Conservation (phyloP, 2,888 invertebrate genomes). For the Leptothorax acervorum region DNA sequence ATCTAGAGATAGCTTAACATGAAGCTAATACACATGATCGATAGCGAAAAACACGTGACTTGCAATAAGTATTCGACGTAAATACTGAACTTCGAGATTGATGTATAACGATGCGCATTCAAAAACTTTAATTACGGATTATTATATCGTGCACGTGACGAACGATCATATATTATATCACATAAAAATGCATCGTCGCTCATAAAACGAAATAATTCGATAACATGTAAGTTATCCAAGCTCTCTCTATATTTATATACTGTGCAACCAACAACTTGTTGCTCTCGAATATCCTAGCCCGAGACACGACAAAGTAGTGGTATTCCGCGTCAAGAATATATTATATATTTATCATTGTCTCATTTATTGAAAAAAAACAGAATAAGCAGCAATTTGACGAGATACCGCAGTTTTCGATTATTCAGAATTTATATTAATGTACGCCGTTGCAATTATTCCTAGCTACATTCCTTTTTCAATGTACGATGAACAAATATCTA, state of each 20-base stretch:
- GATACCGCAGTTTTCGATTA: neutral
- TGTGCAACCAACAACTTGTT: slow-evolving; percentile 26
- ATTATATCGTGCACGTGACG: neutral
- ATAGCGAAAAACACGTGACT: neutral
- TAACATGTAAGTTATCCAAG: neutral
- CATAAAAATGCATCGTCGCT: neutral
- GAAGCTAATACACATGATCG: neutral
- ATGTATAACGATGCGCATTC: neutral
- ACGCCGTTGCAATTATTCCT: neutral
- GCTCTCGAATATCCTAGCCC: neutral
- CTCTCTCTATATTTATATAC: neutral
- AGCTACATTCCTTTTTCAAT: neutral
- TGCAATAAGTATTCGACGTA: neutral
- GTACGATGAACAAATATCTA: neutral
- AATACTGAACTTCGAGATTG: neutral
- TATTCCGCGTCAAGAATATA: neutral
- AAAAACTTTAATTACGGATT: neutral
- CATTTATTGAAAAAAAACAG: neutral
- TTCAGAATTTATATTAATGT: neutral
- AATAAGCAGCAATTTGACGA: neutral
- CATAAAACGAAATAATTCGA: neutral
- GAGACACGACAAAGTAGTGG: neutral
- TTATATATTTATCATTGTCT: neutral
- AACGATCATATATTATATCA: neutral
- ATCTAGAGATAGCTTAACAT: neutral